These are phyloP conservation scores for Carapus acus DNA, from an alignment of 2,797 vertebrate genomes.

Conservation along the genomic window DNA sequence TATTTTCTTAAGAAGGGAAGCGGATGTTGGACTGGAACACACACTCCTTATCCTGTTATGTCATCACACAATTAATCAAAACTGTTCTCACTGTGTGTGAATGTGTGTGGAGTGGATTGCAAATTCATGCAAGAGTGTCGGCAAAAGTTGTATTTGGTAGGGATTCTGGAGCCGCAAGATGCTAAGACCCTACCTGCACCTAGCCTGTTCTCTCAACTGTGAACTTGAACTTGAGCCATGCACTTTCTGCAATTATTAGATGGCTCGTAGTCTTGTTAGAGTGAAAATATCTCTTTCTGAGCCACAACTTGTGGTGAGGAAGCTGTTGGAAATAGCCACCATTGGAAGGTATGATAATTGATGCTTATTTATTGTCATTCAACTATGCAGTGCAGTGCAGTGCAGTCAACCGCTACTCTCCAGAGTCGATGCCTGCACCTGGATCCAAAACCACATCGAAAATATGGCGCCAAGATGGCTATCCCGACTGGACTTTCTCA, in stretches of 20 bases:
- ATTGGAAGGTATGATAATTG: conserved; percentile 65
- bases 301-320: conserved; percentile 13
- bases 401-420: conserved; percentile 38
- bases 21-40: conserved; percentile 26
- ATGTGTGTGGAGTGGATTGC: conserved; percentile 8
- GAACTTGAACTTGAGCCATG: too few species aligned
- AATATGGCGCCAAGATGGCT: conserved; percentile 7
- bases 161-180: too few species aligned
- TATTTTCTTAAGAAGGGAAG: conserved; percentile 44
- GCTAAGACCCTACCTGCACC: too few species aligned
- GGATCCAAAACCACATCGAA: conserved; percentile 56
- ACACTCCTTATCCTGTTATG: conserved; percentile 30
- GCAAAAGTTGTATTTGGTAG: too few species aligned
- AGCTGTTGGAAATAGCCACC: conserved; percentile 42
- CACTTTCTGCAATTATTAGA: neutral
- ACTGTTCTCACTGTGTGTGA: conserved; percentile 25
- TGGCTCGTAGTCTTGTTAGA: conserved; percentile 17
- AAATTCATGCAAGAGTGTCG: conserved; percentile 3
- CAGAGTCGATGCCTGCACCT: conserved; percentile 54
- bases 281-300: conserved; percentile 15
- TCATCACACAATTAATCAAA: conserved; percentile 12
- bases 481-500: neutral
- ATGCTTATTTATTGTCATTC: conserved; percentile 66
- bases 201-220: too few species aligned
- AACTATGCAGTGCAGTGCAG: conserved; percentile 49